Evolutionary conservation across 2,888 invertebrate genomes (phyloP), one percentile per base, ranked within the genome.

Genomic region (Protodeltote pygarga): DNA sequence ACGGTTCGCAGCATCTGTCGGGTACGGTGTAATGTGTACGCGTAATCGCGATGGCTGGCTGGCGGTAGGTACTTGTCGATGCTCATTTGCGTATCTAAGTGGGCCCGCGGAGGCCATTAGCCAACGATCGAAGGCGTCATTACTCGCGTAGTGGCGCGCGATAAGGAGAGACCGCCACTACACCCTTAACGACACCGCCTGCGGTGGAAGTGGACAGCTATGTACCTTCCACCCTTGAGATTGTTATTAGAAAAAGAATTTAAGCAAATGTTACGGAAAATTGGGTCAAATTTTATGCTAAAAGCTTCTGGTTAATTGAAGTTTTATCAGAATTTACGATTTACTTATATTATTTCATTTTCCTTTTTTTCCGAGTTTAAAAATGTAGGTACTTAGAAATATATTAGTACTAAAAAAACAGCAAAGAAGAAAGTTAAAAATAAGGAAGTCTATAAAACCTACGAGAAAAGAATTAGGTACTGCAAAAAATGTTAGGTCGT

Each of bases 51-150:
- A 72, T 74, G 69, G 66, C 60, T 75, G 78, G 64, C 64, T 71
- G 75, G 64, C 68, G 71, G 77, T 70, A 79, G 71, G 77, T 70
- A 79, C 77, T 85, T 80, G 81, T 79, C 83, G 87, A 85, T 85
- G 90, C 87, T 90, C 91, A 90, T 92, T 92, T 92, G 90, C 91
- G 89, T 92, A 91, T 91, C 91, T 90, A 89, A 91, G 90, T 89
- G 89, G 85, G 79, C 82, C 83, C 85, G 82, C 80, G 81, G 84
- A 85, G 84, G 86, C 90, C 90, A 92, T 92, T 92, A 92, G 87
- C 83, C 79, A 75, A 74, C 89, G 88, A 90, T 90, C 89, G 89
- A 83, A 86, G 87, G 81, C 83, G 84, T 87, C 90, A 85, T 91
- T 92, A 91, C 87, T 87, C 82, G 87, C 80, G 79, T 79, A 83